Conservation (phyloP, 2,797 vertebrate species). For the Sebastes ruberrimus region DNA sequence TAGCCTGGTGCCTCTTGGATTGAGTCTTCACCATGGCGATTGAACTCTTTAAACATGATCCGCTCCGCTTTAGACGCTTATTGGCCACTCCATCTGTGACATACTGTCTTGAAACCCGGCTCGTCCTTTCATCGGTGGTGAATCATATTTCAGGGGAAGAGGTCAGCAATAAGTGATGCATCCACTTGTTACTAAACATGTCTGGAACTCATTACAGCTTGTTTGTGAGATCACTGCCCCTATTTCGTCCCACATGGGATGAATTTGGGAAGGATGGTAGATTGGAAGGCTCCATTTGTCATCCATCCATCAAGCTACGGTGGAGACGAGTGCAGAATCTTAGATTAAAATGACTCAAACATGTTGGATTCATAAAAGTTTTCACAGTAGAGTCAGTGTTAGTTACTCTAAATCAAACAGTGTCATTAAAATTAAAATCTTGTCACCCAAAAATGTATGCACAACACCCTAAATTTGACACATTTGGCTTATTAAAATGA, state of each 20-base stretch:
- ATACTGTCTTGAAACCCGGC: not conserved
- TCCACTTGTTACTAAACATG: constrained; percentile 1
- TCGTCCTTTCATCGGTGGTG: constrained; percentile 3
- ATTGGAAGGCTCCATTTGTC: not conserved
- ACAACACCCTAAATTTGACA: not conserved
- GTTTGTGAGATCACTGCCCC: not conserved
- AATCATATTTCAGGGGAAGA: constrained; percentile 5
- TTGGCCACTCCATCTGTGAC: not conserved
- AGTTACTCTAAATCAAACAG: not conserved
- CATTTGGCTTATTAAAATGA: not conserved
- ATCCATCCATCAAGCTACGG: not conserved
- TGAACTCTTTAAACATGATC: constrained; percentile 38
- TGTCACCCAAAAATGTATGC: not conserved
- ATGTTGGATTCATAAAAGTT: not conserved
- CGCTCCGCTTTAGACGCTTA: not conserved
- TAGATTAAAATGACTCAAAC: not conserved
- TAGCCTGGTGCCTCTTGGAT: constrained; percentile 31
- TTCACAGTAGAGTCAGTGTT: not conserved
- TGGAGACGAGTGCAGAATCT: not conserved
- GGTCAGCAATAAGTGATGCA: not conserved
- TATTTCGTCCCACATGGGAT: not conserved
- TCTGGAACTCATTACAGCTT: constrained; percentile 4
- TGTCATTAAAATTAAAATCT: not conserved
- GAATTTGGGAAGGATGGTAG: not conserved
- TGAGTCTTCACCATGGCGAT: constrained; percentile 18